Evolutionary conservation across 2,888 invertebrate genomes (phyloP).

Genomic region (Hybos culiciformis): DNA sequence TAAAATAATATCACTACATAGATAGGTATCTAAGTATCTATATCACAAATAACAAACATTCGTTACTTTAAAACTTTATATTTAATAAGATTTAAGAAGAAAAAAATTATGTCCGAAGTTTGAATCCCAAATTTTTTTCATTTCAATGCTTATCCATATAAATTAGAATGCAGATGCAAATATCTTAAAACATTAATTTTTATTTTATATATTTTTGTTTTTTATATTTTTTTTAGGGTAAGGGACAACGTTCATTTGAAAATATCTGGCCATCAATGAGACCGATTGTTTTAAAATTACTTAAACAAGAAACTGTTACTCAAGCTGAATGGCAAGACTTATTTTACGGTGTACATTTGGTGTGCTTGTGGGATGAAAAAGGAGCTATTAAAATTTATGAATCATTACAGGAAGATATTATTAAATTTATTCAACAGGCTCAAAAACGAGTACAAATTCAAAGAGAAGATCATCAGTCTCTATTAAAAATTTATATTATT

Average conservation of each 20-base stretch:
- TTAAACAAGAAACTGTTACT: slow-evolving; percentile 87
- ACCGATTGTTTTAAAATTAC: slow-evolving; percentile 81
- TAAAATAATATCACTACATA: too few species aligned
- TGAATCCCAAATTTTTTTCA: too few species aligned
- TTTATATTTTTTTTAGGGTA: slow-evolving; percentile 32
- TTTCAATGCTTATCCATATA: too few species aligned
- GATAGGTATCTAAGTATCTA: too few species aligned
- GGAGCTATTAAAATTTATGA: slow-evolving; percentile 79
- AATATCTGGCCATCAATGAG: slow-evolving; percentile 96
- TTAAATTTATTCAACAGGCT: slow-evolving; percentile 87
- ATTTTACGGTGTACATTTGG: slow-evolving; percentile 89
- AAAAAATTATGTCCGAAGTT: too few species aligned
- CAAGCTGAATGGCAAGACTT: slow-evolving; percentile 96
- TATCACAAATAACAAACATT: too few species aligned
- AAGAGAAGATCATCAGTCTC: slow-evolving; percentile 86
- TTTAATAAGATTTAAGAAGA: too few species aligned
- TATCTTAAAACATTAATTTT: too few species aligned
- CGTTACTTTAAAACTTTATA: too few species aligned
- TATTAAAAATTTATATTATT: slow-evolving; percentile 89
- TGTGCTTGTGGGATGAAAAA: slow-evolving; percentile 95
- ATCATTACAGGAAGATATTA: slow-evolving; percentile 81
- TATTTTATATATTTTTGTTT: too few species aligned
- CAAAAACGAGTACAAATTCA: slow-evolving; percentile 80
- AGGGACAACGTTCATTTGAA: slow-evolving; percentile 76
- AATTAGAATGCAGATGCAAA: too few species aligned